phyloP scores from a whole-genome alignment of 1,140 invertebrate genomes.

The Hirudo medicinalis region DNA sequence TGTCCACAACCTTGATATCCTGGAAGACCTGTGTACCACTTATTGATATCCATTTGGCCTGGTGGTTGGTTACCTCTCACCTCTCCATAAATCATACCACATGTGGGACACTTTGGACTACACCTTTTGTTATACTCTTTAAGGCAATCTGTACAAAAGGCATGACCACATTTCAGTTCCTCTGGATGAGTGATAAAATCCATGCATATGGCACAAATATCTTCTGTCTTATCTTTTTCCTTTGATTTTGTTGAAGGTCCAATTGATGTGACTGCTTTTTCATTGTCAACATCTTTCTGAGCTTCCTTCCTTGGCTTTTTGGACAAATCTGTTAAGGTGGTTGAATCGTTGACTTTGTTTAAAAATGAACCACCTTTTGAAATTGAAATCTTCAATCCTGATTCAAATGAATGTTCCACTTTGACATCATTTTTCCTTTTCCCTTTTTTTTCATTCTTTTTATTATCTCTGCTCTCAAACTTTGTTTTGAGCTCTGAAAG shows the following conservation, averaged over 20 bases:
- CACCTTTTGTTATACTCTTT: conserved; percentile 12
- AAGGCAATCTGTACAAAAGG: conserved; percentile 14
- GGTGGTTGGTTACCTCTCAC: conserved; percentile 30
- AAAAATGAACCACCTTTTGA: neutral
- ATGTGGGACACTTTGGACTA: conserved; percentile 31
- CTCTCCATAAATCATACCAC: conserved; percentile 29
- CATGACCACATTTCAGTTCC: conserved; percentile 16
- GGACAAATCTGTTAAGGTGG: too few relatives aligned
- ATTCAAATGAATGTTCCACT: neutral
- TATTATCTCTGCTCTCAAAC: too few relatives aligned
- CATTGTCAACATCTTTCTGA: neutral
- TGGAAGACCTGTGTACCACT: neutral
- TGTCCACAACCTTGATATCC: conserved; percentile 19
- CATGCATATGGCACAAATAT: conserved; percentile 21
- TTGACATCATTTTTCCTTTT: neutral
- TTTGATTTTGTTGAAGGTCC: neutral
- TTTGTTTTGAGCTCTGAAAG: too few relatives aligned
- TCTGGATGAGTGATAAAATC: neutral
- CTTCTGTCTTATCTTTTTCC: neutral
- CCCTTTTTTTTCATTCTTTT: too few relatives aligned
- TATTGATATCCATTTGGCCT: conserved; percentile 18
- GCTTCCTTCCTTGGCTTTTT: too few relatives aligned
- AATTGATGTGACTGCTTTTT: neutral
- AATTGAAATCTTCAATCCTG: neutral
- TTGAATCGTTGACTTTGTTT: neutral